Base-by-base conservation (phyloP, 1,140 invertebrate genomes). In the Ooceraea biroi region DNA sequence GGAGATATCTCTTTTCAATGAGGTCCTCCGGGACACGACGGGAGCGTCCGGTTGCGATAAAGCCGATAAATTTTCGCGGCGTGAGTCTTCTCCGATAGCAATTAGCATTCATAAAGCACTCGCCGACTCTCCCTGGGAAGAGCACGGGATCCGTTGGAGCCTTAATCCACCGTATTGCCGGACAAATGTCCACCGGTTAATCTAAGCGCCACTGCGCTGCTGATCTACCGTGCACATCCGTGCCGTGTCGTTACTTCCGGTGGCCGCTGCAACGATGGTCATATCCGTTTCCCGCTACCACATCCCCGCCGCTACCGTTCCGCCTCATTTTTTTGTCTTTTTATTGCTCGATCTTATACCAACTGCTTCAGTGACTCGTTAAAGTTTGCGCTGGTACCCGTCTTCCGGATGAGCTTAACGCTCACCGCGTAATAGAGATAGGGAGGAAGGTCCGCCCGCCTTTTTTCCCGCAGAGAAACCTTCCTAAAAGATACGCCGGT, bases 41-140 rank as follows among this genome's bases (percentile, higher is more conserved):
- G 27, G 77, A 57, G 68, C 22, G 65, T 82, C 57, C 74, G 52
- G 60, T 66, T 76, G 52, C 83, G 87, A 88, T 88, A 88, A 85
- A 83, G 76, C 74, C 83, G 83, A 88, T 88, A 88, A 88, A 88
- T 88, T 88, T 83, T 44, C 10, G 17, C 77, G 63, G 68, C 77
- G 68, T 85, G 73, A 82, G 86, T 85, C 72, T 65, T 88, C 66
- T 58, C 48, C 27, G 46, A 85, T 88, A 83, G 82, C 87, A 88
- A 88, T 88, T 88, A 88, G 87, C 85, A 88, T 88, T 88, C 87
- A 88, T 88, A 88, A 88, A 85, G 83, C 73, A 74, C 48, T 30
- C 71, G 41, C 46, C 66, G 12, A 30, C 63, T 46, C 30, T 61
- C 82, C 68, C 86, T 46, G 41, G 25, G 30, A n/a, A n/a, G 61